Percentiles rank a stretch among this genome's conserved stretches.
Evolutionary conservation across 2,797 vertebrate species (phyloP).

Genomic region (Onychomys arenicola): DNA sequence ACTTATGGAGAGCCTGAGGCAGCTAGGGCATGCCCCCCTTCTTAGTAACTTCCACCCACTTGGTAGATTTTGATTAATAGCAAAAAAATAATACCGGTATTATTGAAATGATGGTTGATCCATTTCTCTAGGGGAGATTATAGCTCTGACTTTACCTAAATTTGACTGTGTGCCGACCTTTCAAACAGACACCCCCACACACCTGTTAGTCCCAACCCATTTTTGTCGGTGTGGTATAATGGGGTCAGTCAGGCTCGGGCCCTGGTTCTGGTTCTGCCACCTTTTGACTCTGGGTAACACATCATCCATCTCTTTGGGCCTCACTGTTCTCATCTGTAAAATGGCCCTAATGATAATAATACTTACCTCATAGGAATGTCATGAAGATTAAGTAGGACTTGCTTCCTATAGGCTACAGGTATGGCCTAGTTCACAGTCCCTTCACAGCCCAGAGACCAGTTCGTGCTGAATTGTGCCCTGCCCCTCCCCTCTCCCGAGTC

Average conservation of each 20-base stretch:
- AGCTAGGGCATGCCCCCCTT: not conserved
- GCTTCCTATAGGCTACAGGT: not conserved
- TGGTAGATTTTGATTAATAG: conserved; percentile 27
- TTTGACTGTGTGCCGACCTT: not conserved
- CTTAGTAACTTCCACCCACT: not conserved
- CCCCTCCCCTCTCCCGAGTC: not conserved
- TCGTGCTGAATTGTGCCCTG: not conserved
- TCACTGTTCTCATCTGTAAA: conserved; percentile 64
- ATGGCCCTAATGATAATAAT: not conserved
- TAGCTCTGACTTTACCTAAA: not conserved
- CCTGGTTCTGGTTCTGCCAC: not conserved
- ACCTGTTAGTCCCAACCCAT: not conserved
- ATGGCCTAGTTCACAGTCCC: not conserved
- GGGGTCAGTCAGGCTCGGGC: not conserved
- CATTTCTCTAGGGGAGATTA: not conserved
- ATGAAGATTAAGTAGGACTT: conserved; percentile 53
- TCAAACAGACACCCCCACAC: not conserved
- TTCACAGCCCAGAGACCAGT: not conserved
- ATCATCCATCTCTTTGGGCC: conserved; percentile 11
- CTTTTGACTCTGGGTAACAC: not conserved
- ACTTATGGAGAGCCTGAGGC: not conserved
- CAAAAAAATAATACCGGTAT: not conserved
- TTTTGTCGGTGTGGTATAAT: not conserved
- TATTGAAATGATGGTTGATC: not conserved
- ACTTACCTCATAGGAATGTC: not conserved